Conservation (phyloP, 2,113 vertebrate species). For the Mobula hypostoma region DNA sequence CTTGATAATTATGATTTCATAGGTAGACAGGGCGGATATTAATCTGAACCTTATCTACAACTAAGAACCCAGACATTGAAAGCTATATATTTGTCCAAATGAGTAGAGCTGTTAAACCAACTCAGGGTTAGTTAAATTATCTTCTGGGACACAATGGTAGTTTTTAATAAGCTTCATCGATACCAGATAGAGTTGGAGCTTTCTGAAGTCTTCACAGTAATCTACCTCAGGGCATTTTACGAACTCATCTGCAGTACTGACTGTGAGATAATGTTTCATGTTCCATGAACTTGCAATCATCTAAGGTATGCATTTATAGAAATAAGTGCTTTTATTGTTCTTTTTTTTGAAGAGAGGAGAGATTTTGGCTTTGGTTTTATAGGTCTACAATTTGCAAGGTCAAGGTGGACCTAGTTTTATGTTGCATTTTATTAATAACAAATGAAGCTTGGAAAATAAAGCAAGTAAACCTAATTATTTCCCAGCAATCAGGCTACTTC, state of each 20-base stretch:
- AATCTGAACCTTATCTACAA: too few species aligned
- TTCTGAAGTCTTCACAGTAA: constrained; percentile 9
- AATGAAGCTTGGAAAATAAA: not conserved
- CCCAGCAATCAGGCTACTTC: not conserved
- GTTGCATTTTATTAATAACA: constrained; percentile 18
- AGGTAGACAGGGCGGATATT: too few species aligned
- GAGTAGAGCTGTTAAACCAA: not conserved
- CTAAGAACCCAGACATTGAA: not conserved
- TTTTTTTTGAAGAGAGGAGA: not conserved
- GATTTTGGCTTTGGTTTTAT: not conserved
- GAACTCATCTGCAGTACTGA: not conserved
- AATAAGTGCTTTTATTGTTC: not conserved
- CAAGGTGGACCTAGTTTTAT: not conserved
- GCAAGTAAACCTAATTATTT: not conserved
- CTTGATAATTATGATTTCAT: too few species aligned
- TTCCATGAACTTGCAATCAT: not conserved
- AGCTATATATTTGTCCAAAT: not conserved
- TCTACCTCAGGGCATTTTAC: constrained; percentile 2
- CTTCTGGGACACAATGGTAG: not conserved
- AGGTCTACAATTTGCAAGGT: not conserved
- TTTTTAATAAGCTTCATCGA: constrained; percentile 4
- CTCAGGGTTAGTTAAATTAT: not conserved
- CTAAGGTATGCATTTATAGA: not conserved
- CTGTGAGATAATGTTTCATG: constrained; percentile 9
- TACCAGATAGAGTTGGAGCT: not conserved